Evolutionary conservation across 1,140 invertebrate genomes (phyloP), one percentile per base, ranked within the genome.

Genomic region (Hycleus phaleratus): DNA sequence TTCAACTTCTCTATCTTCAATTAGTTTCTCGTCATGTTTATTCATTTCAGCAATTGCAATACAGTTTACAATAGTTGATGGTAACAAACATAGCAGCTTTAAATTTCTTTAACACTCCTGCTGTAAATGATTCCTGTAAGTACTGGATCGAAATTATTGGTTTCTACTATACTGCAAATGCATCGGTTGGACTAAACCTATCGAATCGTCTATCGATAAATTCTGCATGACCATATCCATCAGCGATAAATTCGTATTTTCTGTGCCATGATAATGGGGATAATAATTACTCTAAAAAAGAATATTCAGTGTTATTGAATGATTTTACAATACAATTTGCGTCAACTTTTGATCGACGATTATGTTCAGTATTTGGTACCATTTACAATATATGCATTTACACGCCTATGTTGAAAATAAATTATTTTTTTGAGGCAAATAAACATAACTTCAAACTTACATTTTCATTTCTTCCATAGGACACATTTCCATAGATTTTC

Each of bases 171-270:
- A 24, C 46, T 6, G n/a, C 43, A 57, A 18, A 46, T 24, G 43
- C 55, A 12, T n/a, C 12, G 49, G 8, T 2, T 43, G 18, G n/a
- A 49, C 44, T 43, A 44, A 74, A 1, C 63, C 63, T 18, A 86
- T 80, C 25, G 75, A 78, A 9, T 73, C 64, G 6, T 46, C 6
- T 6, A 73, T 71, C 46, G 76, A 64, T 0, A 84, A 71, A 60
- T 80, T 77, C 71, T 91, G 88, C 43, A 91, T 84, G 1, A 85
- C 78, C 53, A 87, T 75, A 69, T 91, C 89, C 78, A 73, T 91
- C 88, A 63, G 86, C 84, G 38, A 90, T 78, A 70, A 87, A 91
- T 65, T 88, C 84, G 57, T 90, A 91, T 8, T 82, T 74, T 11
- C 74, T 56, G 53, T 73, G 60, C 77, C 81, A 88, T 3, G 80